Conservation (phyloP, 2,113 vertebrate genomes). For the Picathartes gymnocephalus region DNA sequence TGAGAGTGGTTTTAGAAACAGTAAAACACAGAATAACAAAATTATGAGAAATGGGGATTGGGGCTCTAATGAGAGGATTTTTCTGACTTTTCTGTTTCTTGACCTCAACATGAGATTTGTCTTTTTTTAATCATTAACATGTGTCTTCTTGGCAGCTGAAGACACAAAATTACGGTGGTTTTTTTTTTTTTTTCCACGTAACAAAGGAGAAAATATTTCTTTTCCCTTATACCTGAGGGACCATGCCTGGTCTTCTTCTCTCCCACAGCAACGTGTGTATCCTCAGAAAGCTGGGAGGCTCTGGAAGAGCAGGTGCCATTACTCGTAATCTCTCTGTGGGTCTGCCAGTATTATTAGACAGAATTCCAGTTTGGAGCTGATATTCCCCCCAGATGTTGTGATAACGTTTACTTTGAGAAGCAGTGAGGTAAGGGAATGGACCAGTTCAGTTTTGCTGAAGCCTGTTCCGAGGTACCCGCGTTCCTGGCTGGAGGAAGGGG, state of each 20-base stretch:
- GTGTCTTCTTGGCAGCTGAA: background rate
- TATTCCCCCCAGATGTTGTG: background rate
- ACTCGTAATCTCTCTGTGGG: background rate
- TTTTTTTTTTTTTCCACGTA: background rate
- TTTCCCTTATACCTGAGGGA: background rate
- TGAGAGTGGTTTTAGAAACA: background rate
- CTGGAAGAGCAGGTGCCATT: background rate
- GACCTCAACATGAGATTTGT: fast-evolving
- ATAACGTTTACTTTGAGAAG: background rate
- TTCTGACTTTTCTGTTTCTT: background rate
- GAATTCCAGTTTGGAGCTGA: background rate
- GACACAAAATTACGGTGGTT: background rate
- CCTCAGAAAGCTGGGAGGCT: background rate
- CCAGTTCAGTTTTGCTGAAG: background rate
- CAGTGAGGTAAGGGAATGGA: background rate
- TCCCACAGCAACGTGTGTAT: background rate
- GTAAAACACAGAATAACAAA: background rate
- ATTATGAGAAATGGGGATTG: background rate
- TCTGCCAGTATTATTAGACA: background rate
- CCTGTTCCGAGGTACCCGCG: background rate
- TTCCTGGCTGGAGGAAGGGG: background rate
- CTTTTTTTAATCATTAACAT: background rate
- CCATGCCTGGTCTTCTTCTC: background rate
- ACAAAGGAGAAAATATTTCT: background rate
- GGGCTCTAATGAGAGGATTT: background rate